Evolutionary conservation across 2,797 vertebrate species (phyloP).

Genomic region (Monodelphis domestica): DNA sequence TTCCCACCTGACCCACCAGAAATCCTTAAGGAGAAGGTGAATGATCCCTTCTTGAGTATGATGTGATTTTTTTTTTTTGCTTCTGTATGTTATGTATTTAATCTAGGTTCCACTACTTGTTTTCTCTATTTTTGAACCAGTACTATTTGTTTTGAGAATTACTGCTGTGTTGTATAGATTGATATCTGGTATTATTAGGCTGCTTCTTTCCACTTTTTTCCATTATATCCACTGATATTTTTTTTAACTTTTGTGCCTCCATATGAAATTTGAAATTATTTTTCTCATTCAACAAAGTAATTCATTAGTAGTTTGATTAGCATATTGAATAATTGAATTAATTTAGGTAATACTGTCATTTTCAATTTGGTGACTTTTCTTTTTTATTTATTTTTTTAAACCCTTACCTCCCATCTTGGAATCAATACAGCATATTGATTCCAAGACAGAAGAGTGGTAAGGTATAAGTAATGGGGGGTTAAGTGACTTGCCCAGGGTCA

Average conservation of each 20-base stretch:
- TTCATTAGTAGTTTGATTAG: neutral
- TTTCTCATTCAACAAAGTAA: neutral
- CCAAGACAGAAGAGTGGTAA: no score
- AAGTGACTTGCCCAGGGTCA: no score
- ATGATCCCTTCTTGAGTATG: neutral
- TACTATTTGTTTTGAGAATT: neutral
- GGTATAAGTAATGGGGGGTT: no score
- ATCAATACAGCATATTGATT: no score
- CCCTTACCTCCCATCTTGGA: no score
- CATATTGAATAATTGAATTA: neutral
- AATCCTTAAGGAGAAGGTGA: neutral
- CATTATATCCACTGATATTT: neutral
- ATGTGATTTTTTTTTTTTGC: neutral
- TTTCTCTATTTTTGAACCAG: neutral
- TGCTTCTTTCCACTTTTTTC: neutral
- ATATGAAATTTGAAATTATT: neutral
- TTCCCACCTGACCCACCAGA: neutral
- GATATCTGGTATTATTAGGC: neutral
- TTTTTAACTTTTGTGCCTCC: neutral
- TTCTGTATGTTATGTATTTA: neutral
- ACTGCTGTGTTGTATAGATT: neutral
- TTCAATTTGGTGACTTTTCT: neutral
- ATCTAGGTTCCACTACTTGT: neutral
- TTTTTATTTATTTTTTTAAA: no score
- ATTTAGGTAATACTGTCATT: neutral